These are phyloP conservation scores for Elephantulus edwardii DNA, from an alignment of 2,113 vertebrate species.

Conservation along the genomic window DNA sequence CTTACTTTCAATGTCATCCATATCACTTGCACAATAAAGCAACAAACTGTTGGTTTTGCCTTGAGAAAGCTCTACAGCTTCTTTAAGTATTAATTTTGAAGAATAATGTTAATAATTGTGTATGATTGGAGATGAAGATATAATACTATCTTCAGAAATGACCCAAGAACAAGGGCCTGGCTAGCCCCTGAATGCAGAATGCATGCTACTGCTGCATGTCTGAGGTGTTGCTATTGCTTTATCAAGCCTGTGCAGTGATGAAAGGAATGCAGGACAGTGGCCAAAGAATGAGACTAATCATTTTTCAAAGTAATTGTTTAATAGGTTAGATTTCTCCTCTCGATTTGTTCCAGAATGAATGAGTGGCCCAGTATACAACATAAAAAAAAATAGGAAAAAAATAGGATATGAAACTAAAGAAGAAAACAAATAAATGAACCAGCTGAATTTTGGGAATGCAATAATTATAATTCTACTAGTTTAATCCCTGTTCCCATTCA, in stretches of 20 bases:
- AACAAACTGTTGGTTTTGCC: neutral
- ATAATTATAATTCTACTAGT: slow-evolving; percentile 38
- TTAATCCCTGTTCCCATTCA: slow-evolving; percentile 52
- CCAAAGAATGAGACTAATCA: neutral
- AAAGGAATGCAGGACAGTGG: neutral
- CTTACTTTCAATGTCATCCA: slow-evolving; percentile 37
- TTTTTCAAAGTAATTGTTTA: neutral
- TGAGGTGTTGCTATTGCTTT: neutral
- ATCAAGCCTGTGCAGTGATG: neutral
- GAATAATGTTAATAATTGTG: slow-evolving; percentile 47
- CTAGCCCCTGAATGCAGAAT: neutral
- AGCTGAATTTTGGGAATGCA: slow-evolving; percentile 45
- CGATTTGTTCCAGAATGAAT: slow-evolving; percentile 42
- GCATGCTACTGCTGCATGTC: neutral
- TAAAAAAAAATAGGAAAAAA: slow-evolving; percentile 26
- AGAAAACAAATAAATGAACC: slow-evolving; percentile 37
- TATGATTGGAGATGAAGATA: slow-evolving; percentile 17
- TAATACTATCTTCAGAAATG: slow-evolving; percentile 60
- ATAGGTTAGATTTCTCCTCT: neutral
- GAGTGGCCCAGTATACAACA: neutral
- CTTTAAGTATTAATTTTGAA: slow-evolving; percentile 14
- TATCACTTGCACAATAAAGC: slow-evolving; percentile 16
- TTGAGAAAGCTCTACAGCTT: neutral
- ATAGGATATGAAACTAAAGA: neutral
- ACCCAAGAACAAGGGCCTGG: slow-evolving; percentile 11